Evolutionary conservation across 2,888 invertebrate genomes (phyloP).

Genomic region (Drosophila dives): DNA sequence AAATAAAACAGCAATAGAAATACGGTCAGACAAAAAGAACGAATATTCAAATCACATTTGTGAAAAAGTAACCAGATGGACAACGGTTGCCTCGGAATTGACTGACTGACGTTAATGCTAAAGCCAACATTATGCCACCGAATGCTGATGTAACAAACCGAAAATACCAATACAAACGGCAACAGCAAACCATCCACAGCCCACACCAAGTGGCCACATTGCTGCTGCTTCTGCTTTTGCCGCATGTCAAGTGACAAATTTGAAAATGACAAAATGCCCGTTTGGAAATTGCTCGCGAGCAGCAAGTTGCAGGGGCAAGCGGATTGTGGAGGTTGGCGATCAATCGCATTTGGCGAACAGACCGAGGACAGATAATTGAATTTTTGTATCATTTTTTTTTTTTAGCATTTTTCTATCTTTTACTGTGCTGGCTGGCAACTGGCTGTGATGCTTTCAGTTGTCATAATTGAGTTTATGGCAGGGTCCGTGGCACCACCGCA

Average conservation of each 20-base stretch:
- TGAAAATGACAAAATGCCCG: slow-evolving; percentile 76
- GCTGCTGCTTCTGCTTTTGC: slow-evolving; percentile 54
- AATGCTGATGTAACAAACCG: slow-evolving; percentile 50
- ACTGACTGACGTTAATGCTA: slow-evolving; percentile 77
- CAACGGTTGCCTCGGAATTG: slow-evolving; percentile 32
- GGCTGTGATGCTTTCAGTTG: slow-evolving; percentile 50
- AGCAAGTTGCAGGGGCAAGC: background rate
- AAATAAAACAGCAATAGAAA: background rate
- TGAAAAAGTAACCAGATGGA: slow-evolving; percentile 48
- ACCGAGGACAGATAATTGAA: slow-evolving; percentile 67
- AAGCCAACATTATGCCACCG: slow-evolving; percentile 74
- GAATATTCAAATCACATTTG: slow-evolving; percentile 79
- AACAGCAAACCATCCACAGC: slow-evolving; percentile 1
- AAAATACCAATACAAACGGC: slow-evolving; percentile 33
- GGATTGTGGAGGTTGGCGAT: background rate
- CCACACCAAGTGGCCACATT: slow-evolving; percentile 34
- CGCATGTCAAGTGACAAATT: slow-evolving; percentile 79
- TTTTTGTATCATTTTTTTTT: slow-evolving; percentile 65
- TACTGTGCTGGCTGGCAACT: slow-evolving; percentile 10
- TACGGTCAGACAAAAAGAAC: slow-evolving; percentile 5
- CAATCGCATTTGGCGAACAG: slow-evolving; percentile 47
- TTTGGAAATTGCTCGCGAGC: slow-evolving; percentile 46
- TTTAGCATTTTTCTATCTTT: background rate
- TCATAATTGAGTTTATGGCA: slow-evolving; percentile 76
- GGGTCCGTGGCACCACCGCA: background rate